Conservation (phyloP, 1,140 invertebrate genomes). For the Cyphomyrmex costatus region DNA sequence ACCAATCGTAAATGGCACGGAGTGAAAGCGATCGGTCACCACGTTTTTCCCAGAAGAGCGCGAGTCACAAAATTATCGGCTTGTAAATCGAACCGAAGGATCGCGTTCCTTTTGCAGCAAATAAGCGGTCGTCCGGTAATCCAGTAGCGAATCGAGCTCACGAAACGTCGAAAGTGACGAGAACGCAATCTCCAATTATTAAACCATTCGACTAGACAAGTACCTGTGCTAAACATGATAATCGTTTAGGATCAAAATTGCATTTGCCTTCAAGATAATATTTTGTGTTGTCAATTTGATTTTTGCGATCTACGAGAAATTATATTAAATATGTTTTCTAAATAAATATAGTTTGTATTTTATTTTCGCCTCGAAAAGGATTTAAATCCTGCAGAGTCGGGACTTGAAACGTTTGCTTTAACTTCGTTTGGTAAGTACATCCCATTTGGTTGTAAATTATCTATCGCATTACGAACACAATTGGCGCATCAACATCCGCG, state of each 20-base stretch:
- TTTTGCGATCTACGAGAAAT: background rate
- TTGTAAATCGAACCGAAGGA: conserved; percentile 74
- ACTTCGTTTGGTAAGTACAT: too few relatives aligned
- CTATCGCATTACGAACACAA: too few relatives aligned
- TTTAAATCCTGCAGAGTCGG: too few relatives aligned
- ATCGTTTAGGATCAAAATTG: background rate
- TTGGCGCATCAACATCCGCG: too few relatives aligned
- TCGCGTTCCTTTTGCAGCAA: conserved; percentile 66
- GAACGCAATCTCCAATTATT: conserved; percentile 42
- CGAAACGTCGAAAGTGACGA: conserved; percentile 27
- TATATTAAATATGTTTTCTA: background rate
- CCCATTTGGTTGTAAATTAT: too few relatives aligned
- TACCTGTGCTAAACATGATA: background rate
- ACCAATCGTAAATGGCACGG: conserved; percentile 77
- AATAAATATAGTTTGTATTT: background rate
- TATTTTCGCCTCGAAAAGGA: too few relatives aligned
- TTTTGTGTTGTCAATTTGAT: background rate
- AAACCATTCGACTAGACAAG: conserved; percentile 31
- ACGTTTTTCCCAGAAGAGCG: conserved; percentile 79
- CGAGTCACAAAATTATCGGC: conserved; percentile 76
- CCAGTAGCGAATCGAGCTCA: conserved; percentile 36
- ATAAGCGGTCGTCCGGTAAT: conserved; percentile 26
- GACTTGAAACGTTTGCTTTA: too few relatives aligned
- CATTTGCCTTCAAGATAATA: background rate
- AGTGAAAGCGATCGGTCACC: conserved; percentile 79